Evolutionary conservation across 2,888 invertebrate species (phyloP).

Genomic region (Cephus runcator): DNA sequence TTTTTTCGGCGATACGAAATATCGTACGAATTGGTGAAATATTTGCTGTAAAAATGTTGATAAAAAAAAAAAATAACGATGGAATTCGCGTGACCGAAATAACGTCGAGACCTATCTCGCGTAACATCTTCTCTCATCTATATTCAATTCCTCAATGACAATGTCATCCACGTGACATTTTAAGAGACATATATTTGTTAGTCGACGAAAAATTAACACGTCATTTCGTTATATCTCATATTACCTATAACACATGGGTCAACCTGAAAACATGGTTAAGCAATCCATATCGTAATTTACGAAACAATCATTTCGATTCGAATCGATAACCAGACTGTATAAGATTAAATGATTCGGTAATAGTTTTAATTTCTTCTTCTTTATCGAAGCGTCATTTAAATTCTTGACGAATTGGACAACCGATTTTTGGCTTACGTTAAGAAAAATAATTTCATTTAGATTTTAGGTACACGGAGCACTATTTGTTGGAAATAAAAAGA

Average conservation of each 20-base stretch:
- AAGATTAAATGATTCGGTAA: background rate
- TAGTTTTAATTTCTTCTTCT: background rate
- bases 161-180: background rate
- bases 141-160: conserved; percentile 6
- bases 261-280: background rate
- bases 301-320: background rate
- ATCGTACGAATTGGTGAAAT: background rate
- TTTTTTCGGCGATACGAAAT: no score
- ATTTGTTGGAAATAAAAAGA: background rate
- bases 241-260: background rate
- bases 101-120: background rate
- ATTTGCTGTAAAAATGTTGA: background rate
- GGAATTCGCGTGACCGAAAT: background rate
- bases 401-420: background rate
- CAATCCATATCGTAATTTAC: background rate
- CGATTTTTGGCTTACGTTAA: background rate
- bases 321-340: background rate
- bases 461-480: background rate
- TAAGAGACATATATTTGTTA: background rate
- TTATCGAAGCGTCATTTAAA: background rate
- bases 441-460: background rate
- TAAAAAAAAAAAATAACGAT: background rate
- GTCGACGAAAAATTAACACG: background rate
- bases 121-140: background rate
- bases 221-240: background rate